Conservation (phyloP, 2,797 vertebrate species). For the Nasua narica region DNA sequence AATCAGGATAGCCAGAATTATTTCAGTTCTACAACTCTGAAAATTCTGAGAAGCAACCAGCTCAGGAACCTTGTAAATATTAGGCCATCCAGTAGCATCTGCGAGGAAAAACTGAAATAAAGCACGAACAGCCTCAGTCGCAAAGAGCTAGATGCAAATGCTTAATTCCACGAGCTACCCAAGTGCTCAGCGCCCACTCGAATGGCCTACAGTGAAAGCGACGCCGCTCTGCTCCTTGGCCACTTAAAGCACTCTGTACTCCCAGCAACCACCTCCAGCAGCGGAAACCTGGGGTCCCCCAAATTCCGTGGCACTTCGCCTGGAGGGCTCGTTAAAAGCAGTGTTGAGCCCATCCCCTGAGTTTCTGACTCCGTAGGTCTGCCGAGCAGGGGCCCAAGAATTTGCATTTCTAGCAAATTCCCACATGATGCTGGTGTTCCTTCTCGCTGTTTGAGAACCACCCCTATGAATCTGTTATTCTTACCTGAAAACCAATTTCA, state of each 20-base stretch:
- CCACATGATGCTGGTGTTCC: not conserved
- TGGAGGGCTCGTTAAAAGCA: not conserved
- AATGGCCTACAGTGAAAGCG: not conserved
- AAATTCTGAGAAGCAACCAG: not conserved
- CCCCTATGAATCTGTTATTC: not conserved
- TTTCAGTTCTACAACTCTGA: conserved; percentile 5
- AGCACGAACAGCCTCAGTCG: not conserved
- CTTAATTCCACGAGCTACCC: not conserved
- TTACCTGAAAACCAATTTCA: not conserved
- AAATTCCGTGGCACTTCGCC: not conserved
- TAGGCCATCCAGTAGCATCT: not conserved
- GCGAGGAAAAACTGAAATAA: not conserved
- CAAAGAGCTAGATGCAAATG: not conserved
- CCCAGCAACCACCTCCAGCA: not conserved
- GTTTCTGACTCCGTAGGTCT: not conserved
- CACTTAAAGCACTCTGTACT: not conserved
- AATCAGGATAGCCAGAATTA: conserved; percentile 14
- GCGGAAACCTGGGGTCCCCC: not conserved
- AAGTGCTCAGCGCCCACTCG: not conserved
- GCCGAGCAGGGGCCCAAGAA: not conserved
- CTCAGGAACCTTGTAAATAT: not conserved
- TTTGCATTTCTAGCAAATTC: not conserved
- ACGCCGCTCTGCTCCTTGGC: not conserved
- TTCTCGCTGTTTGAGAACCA: not conserved
- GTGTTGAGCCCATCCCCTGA: not conserved